phyloP scores from a whole-genome alignment of 1,140 invertebrate genomes.

The Hycleus phaleratus region DNA sequence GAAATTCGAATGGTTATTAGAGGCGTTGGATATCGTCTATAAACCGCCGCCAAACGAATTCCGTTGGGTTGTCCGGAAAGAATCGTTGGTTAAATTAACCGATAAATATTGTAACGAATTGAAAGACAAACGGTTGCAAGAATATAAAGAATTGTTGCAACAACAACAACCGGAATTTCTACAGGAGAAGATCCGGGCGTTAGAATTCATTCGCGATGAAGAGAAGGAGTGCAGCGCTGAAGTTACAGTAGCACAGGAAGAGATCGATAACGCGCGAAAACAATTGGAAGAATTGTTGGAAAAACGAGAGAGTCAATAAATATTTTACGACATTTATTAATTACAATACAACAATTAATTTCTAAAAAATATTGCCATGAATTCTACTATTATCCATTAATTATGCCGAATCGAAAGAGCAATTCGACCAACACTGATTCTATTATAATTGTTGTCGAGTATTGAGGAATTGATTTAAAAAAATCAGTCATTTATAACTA shows the following conservation, averaged over 20 bases:
- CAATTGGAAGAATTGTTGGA: slow-evolving; percentile 44
- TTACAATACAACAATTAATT: background rate
- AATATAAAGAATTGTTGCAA: slow-evolving; percentile 52
- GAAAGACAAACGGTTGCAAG: slow-evolving; percentile 52
- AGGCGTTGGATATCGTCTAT: slow-evolving; percentile 70
- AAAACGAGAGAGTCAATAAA: slow-evolving; percentile 23
- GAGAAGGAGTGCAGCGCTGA: slow-evolving; percentile 56
- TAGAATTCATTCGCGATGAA: slow-evolving; percentile 63
- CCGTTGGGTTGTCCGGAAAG: slow-evolving; percentile 56
- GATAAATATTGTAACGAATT: slow-evolving; percentile 60
- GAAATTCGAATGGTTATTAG: slow-evolving; percentile 79
- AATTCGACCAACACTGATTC: no score
- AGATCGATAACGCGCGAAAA: slow-evolving; percentile 52
- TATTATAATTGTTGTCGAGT: no score
- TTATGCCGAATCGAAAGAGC: no score
- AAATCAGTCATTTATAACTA: no score
- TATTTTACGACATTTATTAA: background rate
- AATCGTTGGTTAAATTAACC: slow-evolving; percentile 56
- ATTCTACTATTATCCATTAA: background rate
- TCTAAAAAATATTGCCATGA: background rate
- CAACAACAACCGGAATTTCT: slow-evolving; percentile 61
- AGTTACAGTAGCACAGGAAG: slow-evolving; percentile 55
- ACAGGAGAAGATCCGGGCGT: slow-evolving; percentile 49
- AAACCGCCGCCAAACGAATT: slow-evolving; percentile 56
- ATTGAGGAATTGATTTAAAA: no score